These are phyloP conservation scores for Thera britannica DNA, from an alignment of 2,888 invertebrate species.

Conservation along the genomic window DNA sequence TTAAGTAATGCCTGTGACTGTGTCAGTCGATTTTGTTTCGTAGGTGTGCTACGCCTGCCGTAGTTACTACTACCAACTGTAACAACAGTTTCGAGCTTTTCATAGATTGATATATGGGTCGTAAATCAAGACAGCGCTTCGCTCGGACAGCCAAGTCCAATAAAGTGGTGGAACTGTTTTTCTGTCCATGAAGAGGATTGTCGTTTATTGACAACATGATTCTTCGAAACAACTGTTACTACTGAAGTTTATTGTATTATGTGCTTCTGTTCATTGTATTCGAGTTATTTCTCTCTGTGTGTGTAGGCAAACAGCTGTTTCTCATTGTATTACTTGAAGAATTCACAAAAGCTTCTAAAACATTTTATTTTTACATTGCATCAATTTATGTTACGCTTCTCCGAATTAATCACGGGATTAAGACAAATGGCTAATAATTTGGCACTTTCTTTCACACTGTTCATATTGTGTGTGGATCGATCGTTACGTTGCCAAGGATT, in stretches of 20 bases:
- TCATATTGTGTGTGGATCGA: constrained; percentile 48
- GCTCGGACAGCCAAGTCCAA: constrained; percentile 33
- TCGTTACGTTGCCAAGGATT: constrained; percentile 68
- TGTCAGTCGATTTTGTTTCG: constrained; percentile 12
- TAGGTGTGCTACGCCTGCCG: constrained; percentile 18
- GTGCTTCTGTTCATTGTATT: constrained; percentile 14
- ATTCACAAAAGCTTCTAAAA: not conserved
- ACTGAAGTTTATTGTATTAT: constrained; percentile 16
- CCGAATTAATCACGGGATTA: constrained; percentile 35
- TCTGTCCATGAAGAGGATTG: constrained; percentile 30
- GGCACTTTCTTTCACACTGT: constrained; percentile 60
- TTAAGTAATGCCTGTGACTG: not conserved
- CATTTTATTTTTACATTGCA: constrained; percentile 16
- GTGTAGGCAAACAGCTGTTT: not conserved
- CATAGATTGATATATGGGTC: constrained; percentile 28
- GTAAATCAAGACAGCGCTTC: constrained; percentile 33
- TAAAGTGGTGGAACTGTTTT: constrained; percentile 30
- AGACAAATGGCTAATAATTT: constrained; percentile 61
- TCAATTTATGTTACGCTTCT: constrained; percentile 4
- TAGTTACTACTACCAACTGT: constrained; percentile 21
- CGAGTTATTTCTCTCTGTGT: constrained; percentile 1
- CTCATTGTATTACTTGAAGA: not conserved
- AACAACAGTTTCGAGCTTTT: constrained; percentile 30
- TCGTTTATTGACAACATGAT: constrained; percentile 29
- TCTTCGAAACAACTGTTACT: constrained; percentile 37